Evolutionary conservation across 2,113 vertebrate genomes (phyloP).

Genomic region (Chaetorhynchus papuensis): DNA sequence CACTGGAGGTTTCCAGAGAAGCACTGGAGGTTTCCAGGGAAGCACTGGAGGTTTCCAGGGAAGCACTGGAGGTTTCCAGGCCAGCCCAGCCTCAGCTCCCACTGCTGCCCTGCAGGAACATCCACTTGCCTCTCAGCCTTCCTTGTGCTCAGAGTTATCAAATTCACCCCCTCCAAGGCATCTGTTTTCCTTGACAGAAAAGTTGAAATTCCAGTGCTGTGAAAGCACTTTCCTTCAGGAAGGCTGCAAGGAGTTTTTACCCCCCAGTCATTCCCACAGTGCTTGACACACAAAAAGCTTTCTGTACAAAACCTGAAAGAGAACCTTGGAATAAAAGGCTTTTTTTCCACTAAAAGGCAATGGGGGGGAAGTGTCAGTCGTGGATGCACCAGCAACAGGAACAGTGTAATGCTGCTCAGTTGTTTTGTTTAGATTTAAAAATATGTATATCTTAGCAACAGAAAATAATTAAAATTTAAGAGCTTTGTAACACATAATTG

Average conservation of each 20-base stretch:
- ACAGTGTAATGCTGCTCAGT: not conserved
- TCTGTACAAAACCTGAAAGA: not conserved
- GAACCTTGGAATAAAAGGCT: not conserved
- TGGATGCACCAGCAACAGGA: not conserved
- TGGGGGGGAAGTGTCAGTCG: not conserved
- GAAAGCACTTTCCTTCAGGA: not conserved
- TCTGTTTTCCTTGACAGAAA: not conserved
- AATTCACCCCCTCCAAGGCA: not conserved
- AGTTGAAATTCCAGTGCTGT: not conserved
- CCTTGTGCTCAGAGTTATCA: not conserved
- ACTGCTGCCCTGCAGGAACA: not conserved
- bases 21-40: not conserved
- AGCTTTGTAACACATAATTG: not conserved
- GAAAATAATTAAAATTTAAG: not conserved
- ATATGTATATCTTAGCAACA: not conserved
- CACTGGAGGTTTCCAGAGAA: not conserved
- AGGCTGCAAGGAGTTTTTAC: not conserved
- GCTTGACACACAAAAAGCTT: not conserved
- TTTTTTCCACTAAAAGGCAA: not conserved
- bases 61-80: not conserved
- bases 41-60: accelerated
- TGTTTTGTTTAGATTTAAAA: not conserved
- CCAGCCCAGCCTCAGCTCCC: not conserved
- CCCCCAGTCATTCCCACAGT: not conserved
- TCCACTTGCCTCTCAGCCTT: not conserved